Evolutionary conservation across 2,113 vertebrate genomes (phyloP), one percentile per base, ranked within the genome.

Genomic region (Entosphenus tridentatus): DNA sequence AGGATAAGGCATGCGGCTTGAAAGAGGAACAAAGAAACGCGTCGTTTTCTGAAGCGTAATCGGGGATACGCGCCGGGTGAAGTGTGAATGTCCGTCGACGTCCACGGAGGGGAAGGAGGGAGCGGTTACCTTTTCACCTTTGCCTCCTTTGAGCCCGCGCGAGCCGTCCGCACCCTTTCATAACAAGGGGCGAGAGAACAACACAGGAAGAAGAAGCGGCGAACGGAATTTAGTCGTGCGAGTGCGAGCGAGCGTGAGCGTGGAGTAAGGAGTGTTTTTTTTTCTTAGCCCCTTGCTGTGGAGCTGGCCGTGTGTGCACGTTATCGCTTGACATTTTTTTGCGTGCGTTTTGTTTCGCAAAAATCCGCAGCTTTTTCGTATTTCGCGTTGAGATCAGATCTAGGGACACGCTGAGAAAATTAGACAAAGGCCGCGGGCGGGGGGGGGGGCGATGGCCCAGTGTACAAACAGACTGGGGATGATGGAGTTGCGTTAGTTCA

Each of bases 61-160:
- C 55, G 55, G 14, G 39, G 56, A 17, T 9, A 16, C 5, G 14
- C n/a, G 13, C 14, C 14, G 10, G 8, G 18, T 17, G 11, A 7
- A 18, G 18, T 12, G 3, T 8, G 55, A 11, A 2, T 13, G 3
- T 12, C 16, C n/a, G 55, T 3, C 12, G 11, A 39, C 39, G 39
- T 39, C 39, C 6, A 2, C 39, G 6, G 39, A 5, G n/a, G 10
- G 54, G 57, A 12, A 56, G 54, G 17, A 11, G 8, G 17, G 8
- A 57, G 68, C 68, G 75, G 78, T 81, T 74, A 91, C 88, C 84
- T 83, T 86, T 73, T 88, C 87, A 71, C 89, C 88, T 81, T 89
- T 89, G 77, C 82, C 80, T 58, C 88, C 88, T 74, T 87, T 88
- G 69, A 85, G 76, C 12, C 88, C 89, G n/a, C 89, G 78, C 58